A percentile compares a stretch with the other conserved stretches of the same genome.
These are phyloP conservation scores for Octodon degus DNA, from an alignment of 2,113 vertebrate species.

Conservation along the genomic window DNA sequence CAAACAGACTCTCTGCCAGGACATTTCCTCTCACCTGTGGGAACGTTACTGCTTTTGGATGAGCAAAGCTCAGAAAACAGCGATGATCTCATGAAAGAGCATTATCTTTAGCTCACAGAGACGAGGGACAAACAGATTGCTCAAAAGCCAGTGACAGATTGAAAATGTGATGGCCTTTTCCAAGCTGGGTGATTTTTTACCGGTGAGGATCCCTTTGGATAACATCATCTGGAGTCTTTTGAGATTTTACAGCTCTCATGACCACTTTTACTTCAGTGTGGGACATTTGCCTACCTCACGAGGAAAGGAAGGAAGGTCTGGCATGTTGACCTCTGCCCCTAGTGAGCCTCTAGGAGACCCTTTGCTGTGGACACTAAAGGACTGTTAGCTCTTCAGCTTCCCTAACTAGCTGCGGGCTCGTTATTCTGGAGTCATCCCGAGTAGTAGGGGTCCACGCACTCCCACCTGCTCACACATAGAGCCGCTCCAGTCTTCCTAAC, in stretches of 20 bases:
- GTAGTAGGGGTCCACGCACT: neutral
- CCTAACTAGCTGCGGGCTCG: neutral
- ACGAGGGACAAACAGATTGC: slow-evolving; percentile 65
- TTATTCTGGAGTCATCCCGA: neutral
- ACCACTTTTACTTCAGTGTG: neutral
- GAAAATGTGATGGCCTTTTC: slow-evolving; percentile 81
- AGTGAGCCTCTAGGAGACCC: neutral
- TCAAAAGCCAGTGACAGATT: slow-evolving; percentile 77
- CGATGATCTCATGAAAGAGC: slow-evolving; percentile 69
- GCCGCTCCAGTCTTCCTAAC: neutral
- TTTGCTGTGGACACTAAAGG: neutral
- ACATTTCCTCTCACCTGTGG: slow-evolving; percentile 70
- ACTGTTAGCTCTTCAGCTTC: neutral
- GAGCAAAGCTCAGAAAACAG: slow-evolving; percentile 60
- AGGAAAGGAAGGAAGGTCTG: neutral
- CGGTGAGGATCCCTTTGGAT: neutral
- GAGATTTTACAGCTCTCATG: neutral
- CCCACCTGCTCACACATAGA: neutral
- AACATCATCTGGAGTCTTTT: neutral
- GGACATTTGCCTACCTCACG: neutral
- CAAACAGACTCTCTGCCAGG: slow-evolving; percentile 18
- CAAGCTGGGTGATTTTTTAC: slow-evolving; percentile 45
- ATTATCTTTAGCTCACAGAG: slow-evolving; percentile 66
- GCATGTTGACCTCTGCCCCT: neutral
- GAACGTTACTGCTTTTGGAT: slow-evolving; percentile 63